Evolutionary conservation across 2,113 vertebrate genomes (phyloP), one percentile per base, ranked within the genome.

Genomic region (Silurus asotus): DNA sequence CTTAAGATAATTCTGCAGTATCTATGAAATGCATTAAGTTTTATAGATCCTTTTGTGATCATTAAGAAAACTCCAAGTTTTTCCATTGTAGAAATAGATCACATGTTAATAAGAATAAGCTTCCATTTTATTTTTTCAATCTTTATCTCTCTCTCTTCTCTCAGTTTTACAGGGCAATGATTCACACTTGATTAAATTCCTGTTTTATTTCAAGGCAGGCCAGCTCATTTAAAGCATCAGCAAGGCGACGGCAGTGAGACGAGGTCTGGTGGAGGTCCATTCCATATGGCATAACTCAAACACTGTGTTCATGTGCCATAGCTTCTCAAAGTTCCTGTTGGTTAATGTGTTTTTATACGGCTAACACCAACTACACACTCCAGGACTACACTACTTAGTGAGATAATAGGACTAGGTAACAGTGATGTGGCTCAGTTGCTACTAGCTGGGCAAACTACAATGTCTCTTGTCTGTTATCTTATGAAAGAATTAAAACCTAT

Each of bases 181-280:
- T 87, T 88, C 85, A 90, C 83, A 69, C 82, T 85, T 74, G 65
- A 78, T 87, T 81, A 80, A 80, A 75, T 70, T 78, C 51, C 69
- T 72, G 37, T 70, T 82, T 86, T 69, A 88, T 81, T 86, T 84
- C 78, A 88, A 82, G 67, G 59, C 45, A 72, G 74, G 77, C 84
- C 87, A 87, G 84, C 77, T 61, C 82, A 81, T 77, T 69, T 70
- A 76, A 86, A 37, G 84, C 67, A 5, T 62, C 61, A n/a, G 45
- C 23, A 81, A 37, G 67, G 56, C 59, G 80, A 80, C 74, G 56
- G 51, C 72, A 61, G 55, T 25, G 78, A 84, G 82, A 87, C 85
- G 23, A 20, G n/a, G 70, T 51, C 77, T 81, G 77, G 65, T 86
- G 77, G 55, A 59, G 64, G 77, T 86, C 77, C 64, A 69, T 56